A percentile compares a stretch with the other conserved stretches of the same genome.
Evolutionary conservation across 2,797 vertebrate species (phyloP).

Genomic region (Pangasius mekongensis): DNA sequence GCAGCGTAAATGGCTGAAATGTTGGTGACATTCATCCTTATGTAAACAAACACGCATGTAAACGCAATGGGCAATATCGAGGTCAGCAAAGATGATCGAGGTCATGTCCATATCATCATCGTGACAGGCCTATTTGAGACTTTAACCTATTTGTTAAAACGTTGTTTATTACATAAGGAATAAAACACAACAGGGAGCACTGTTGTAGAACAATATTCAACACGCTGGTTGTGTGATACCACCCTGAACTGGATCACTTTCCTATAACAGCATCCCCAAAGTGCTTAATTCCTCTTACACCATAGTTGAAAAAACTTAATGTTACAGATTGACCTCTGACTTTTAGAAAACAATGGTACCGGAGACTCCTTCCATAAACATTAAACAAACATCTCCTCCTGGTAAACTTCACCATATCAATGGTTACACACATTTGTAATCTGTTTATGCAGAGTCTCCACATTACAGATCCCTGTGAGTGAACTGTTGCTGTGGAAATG

Average conservation of each 20-base stretch:
- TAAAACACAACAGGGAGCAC: background rate
- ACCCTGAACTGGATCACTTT: background rate
- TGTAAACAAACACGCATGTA: too few relatives aligned
- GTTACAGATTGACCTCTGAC: background rate
- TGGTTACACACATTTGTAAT: background rate
- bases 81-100: too few relatives aligned
- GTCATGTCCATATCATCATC: too few relatives aligned
- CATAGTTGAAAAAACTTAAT: background rate
- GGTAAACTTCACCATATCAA: background rate
- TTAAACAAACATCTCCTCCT: background rate
- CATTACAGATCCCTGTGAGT: background rate
- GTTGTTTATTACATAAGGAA: background rate
- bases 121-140: background rate
- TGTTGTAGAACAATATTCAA: background rate
- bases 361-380: background rate
- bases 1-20: too few relatives aligned
- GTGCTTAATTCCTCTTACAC: background rate
- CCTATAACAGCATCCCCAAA: background rate
- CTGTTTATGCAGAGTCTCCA: background rate
- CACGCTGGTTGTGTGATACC: background rate
- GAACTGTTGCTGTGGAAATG: background rate
- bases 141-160: background rate
- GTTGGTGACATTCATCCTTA: too few relatives aligned
- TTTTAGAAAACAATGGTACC: background rate
- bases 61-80: too few relatives aligned